Base-by-base conservation (phyloP, 2,888 invertebrate genomes). In the Drosophila parthenogenetica region DNA sequence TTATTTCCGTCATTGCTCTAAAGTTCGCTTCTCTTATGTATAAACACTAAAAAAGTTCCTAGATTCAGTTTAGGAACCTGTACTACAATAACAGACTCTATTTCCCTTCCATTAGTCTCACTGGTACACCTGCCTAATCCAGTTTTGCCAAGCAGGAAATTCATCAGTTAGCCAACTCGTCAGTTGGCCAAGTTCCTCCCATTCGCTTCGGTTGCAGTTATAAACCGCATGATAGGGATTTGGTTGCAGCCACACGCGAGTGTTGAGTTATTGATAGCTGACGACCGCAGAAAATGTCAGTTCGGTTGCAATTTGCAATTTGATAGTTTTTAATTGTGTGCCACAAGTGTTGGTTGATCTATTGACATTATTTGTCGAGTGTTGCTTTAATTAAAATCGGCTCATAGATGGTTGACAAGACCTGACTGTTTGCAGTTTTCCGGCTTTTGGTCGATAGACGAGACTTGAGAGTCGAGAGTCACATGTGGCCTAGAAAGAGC, bases 211-310 rank as follows among this genome's bases (percentile, higher is more conserved):
- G 14, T 10, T 29, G 10, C 51, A 45, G 25, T 57, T 48, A 48
- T 62, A 72, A 79, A 86, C 88, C 83, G 65, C 88, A 83, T 82
- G 72, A 68, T 79, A 50, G 68, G 89, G 80, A 86, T 88, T 82
- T 68, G 60, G 78, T 83, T 86, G 68, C 73, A 61, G 11, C 17
- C 19, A 29, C 19, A 29, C 42, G 32, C 43, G 43, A 46, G 53
- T 49, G 60, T 37, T 55, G 40, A 48, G 80, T 72, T 82, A 88
- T 86, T 86, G 88, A 83, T 83, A 88, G 88, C 70, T 61, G 49
- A 8, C 58, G 64, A 85, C 88, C 83, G 71, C 86, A 77, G 71
- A 61, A 60, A 70, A 69, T 60, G 77, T 61, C 77, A 65, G 69
- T 11, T 29, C 49, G 29, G 69, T 7, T 35, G 35, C 35, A 35